Evolutionary conservation across 2,888 invertebrate genomes (phyloP).

Genomic region (Rugalucina vietnamica): DNA sequence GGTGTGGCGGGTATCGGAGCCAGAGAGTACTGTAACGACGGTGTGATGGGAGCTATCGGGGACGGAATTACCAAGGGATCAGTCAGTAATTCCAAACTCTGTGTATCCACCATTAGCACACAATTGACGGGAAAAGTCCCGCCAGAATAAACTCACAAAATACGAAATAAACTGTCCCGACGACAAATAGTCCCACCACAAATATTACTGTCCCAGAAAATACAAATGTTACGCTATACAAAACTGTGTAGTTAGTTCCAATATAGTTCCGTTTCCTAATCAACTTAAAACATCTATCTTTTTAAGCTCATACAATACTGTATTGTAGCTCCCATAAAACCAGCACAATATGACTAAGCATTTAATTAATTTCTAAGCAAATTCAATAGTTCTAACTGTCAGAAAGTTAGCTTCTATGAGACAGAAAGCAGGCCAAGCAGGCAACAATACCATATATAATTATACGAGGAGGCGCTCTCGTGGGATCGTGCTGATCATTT

Average conservation of each 20-base stretch:
- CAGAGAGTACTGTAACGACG: conserved; percentile 29
- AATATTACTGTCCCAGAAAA: too few relatives aligned
- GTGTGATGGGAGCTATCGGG: conserved; percentile 35
- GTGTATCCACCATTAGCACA: conserved; percentile 62
- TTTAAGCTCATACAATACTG: background rate
- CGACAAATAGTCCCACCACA: too few relatives aligned
- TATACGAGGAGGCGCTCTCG: conserved; percentile 20
- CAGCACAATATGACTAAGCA: background rate
- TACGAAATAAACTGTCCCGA: too few relatives aligned
- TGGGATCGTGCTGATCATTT: conserved; percentile 56
- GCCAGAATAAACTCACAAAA: conserved; percentile 6
- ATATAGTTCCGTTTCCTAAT: too few relatives aligned
- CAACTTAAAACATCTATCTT: background rate
- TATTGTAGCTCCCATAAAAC: background rate
- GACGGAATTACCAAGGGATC: conserved; percentile 57
- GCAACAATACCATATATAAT: conserved; percentile 4
- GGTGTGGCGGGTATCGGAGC: conserved; percentile 44
- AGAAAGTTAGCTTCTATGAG: background rate
- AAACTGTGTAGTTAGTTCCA: too few relatives aligned
- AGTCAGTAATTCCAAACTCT: conserved; percentile 60
- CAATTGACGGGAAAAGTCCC: conserved; percentile 25
- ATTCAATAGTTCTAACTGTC: background rate
- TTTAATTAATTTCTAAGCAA: background rate
- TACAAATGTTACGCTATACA: too few relatives aligned
- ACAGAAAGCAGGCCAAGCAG: background rate